Evolutionary conservation across 2,888 invertebrate species (phyloP), one percentile per base, ranked within the genome.

Genomic region (Esperia sulphurella): DNA sequence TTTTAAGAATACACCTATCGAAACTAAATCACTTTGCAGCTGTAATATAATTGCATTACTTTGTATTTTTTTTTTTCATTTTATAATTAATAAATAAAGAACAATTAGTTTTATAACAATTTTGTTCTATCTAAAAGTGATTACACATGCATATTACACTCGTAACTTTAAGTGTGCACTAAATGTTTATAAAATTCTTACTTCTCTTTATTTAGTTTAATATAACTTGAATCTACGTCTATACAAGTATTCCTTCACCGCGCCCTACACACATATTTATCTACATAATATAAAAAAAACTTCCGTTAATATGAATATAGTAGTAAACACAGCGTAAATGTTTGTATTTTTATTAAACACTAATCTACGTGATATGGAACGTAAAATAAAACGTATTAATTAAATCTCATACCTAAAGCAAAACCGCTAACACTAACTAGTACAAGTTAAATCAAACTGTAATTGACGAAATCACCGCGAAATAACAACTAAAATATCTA

Each of bases 401-500:
- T n/a, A 64, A 75, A 77, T 75, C 71, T 74, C 75, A 58, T 70
- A 71, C 61, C 69, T 69, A 70, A 75, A 77, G 72, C 77, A 66
- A n/a, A 71, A 66, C 54, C 49, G 49, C 55, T 57, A n/a, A 65
- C 45, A 41, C 60, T 51, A 61, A 52, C 21, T 21, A 21, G 54
- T 59, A 65, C 57, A 57, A 65, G 61, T 65, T 59, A 54, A 58
- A 74, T 63, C 70, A 75, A 69, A 67, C 61, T 59, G 63, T 84
- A 86, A 87, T 86, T 87, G 87, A 88, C 86, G 71, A 77, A 79
- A 80, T 71, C 71, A 79, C 76, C 71, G 69, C 74, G 75, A 67
- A 61, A 48, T 69, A 71, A 72, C 61, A 76, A 71, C 71, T 71
- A 75, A 75, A 68, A 55, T 46, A 41, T 49, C 53, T 46, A 55